phyloP scores from a whole-genome alignment of 1,140 invertebrate genomes.

The Ctenoplectra terminalis region DNA sequence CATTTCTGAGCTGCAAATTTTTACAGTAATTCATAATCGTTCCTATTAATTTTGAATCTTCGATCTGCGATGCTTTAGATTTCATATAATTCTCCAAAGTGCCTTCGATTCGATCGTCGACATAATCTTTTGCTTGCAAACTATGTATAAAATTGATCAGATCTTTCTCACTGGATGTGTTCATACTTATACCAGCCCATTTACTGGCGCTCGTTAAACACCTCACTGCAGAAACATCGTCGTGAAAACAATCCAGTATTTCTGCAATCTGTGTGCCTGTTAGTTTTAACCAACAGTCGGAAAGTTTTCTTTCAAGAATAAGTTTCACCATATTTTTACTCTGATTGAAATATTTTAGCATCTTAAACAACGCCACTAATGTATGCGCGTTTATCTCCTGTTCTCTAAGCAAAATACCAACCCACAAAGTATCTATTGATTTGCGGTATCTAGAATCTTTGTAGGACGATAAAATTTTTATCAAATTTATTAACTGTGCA shows the following conservation, averaged over 20 bases:
- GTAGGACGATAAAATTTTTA: constrained; percentile 76
- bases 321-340: constrained; percentile 86
- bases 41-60: constrained; percentile 84
- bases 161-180: constrained; percentile 85
- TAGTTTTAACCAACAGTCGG: constrained; percentile 85
- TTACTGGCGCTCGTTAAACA: constrained; percentile 82
- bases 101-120: constrained; percentile 79
- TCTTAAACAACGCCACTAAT: constrained; percentile 84
- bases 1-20: constrained; percentile 84
- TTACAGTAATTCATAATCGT: constrained; percentile 86
- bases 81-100: constrained; percentile 86
- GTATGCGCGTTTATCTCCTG: constrained; percentile 85
- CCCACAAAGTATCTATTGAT: constrained; percentile 87
- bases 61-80: constrained; percentile 81
- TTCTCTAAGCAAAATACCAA: constrained; percentile 85
- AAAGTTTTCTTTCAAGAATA: constrained; percentile 86
- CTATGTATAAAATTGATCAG: constrained; percentile 85
- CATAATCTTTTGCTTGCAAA: constrained; percentile 83
- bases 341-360: constrained; percentile 84
- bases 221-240: constrained; percentile 56
- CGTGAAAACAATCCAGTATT: constrained; percentile 82
- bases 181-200: constrained; percentile 86
- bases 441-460: constrained; percentile 81
- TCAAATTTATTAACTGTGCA: constrained; percentile 85
- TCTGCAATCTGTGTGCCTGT: constrained; percentile 83